Evolutionary conservation across 2,888 invertebrate species (phyloP).

Genomic region (Idaea aversata): DNA sequence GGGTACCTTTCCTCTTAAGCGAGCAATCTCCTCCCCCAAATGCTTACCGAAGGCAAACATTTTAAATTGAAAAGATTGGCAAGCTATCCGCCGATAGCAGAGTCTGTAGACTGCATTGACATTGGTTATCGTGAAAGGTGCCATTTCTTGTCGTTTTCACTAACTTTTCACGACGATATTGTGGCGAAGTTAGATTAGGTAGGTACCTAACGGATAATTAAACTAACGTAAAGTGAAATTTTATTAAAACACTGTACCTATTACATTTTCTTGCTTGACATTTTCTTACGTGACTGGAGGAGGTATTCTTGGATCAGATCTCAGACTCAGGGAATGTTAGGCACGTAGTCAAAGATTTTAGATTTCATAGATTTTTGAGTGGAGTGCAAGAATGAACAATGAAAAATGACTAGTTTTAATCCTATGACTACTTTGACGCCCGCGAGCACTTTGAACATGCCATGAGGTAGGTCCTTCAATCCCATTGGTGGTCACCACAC

Average conservation of each 20-base stretch:
- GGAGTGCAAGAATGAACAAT: too few relatives aligned
- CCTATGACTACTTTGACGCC: too few relatives aligned
- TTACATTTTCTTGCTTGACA: not conserved
- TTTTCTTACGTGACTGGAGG: not conserved
- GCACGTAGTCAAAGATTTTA: too few relatives aligned
- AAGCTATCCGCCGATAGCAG: not conserved
- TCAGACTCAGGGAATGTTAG: not conserved
- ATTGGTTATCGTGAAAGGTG: not conserved
- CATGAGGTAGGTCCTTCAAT: too few relatives aligned
- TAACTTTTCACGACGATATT: not conserved
- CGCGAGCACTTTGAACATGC: too few relatives aligned
- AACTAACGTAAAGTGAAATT: not conserved
- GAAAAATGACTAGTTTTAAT: too few relatives aligned
- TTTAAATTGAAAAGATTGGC: not conserved
- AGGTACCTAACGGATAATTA: not conserved
- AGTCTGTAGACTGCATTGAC: not conserved
- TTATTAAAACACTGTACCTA: not conserved
- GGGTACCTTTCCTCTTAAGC: too few relatives aligned
- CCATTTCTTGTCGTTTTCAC: not conserved
- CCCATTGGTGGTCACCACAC: too few relatives aligned
- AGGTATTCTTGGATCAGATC: not conserved
- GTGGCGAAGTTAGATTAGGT: not conserved
- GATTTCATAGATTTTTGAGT: too few relatives aligned
- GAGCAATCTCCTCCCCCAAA: too few relatives aligned
- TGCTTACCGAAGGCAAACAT: too few relatives aligned